Base-by-base conservation (phyloP, 2,113 vertebrate genomes). In the Rhinichthys klamathensis region DNA sequence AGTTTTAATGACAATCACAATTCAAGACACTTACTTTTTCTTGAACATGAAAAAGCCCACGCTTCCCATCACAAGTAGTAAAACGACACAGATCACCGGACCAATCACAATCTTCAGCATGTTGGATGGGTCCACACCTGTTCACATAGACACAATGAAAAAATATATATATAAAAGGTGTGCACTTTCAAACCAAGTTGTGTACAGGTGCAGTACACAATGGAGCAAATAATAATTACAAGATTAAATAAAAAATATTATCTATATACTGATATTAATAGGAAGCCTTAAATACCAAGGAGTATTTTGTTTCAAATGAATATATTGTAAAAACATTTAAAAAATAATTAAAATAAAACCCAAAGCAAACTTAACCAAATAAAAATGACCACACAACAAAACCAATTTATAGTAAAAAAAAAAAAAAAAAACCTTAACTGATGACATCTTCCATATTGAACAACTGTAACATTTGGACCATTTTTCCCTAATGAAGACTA, bases 31-130 rank as follows among this genome's bases (percentile, higher is more conserved):
- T 70, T 86, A 98, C 98, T 94, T 97, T 91, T 97, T 99, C 81
- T 94, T 98, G 92, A 99, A 94, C 70, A 98, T 90, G 0, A 97
- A 35, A 0, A 96, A 97, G 87, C 96, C 95, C 6, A 90, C 92
- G 70, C 91, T 91, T 11, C 95, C 93, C 88, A 97, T 92, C 38
- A 93, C 83, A 73, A 97, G 90, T 87, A 99, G 92, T 86, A 97
- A 92, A 73, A 96, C 86, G 25, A 96, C 90, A 89, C 96, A 97
- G 91, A 99, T 95, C 86, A 97, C 88, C 0, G 97, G 97, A 0
- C 96, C 96, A 0, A 97, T 96, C 77, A 95, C 80, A 54, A 98
- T 96, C 88, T 97, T 97, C n/a, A 97, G 89, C 11, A 98, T 91
- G 81, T 94, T 96, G 13, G 95, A 93, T 38, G 95, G 94, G 86